These are phyloP conservation scores for Lepidurus packardi DNA, from an alignment of 1,140 invertebrate genomes.

Conservation along the genomic window DNA sequence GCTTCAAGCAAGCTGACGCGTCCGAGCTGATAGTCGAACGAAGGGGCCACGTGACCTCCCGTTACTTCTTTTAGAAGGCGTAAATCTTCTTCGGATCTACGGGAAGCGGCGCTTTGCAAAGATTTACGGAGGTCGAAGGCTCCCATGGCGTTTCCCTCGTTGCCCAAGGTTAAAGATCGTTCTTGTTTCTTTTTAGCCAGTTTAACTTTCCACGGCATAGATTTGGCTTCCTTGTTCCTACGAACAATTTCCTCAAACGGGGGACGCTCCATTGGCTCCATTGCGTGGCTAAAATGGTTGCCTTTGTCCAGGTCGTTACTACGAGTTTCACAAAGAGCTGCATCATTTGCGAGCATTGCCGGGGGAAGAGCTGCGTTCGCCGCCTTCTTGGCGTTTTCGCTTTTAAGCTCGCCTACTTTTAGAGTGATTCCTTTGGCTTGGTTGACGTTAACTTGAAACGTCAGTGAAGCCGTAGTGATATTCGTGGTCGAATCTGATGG, in stretches of 20 bases:
- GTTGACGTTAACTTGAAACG: conserved; percentile 26
- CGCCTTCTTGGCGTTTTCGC: not conserved
- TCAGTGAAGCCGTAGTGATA: not conserved
- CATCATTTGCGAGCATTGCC: not conserved
- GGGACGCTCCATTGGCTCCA: not conserved
- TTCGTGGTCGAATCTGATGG: conserved; percentile 1
- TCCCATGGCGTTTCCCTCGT: not conserved
- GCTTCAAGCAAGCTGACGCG: conserved; percentile 32
- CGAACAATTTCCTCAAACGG: not conserved
- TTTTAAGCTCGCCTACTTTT: conserved; percentile 22
- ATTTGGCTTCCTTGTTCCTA: conserved; percentile 16
- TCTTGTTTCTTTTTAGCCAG: conserved; percentile 48
- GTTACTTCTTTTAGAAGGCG: conserved; percentile 8
- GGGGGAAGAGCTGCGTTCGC: not conserved
- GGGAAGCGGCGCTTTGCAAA: conserved; percentile 26
- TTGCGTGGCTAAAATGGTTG: not conserved
- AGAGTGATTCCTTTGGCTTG: conserved; percentile 14
- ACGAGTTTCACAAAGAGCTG: not conserved
- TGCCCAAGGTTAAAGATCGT: conserved; percentile 67
- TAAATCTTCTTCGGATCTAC: conserved; percentile 29
- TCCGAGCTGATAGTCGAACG: conserved; percentile 26
- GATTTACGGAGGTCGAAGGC: conserved; percentile 32
- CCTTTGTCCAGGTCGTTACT: not conserved
- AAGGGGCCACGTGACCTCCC: conserved; percentile 11
- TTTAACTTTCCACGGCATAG: conserved; percentile 38